Evolutionary conservation across 2,888 invertebrate genomes (phyloP), one percentile per base, ranked within the genome.

Genomic region (Podotricha telesiphe): DNA sequence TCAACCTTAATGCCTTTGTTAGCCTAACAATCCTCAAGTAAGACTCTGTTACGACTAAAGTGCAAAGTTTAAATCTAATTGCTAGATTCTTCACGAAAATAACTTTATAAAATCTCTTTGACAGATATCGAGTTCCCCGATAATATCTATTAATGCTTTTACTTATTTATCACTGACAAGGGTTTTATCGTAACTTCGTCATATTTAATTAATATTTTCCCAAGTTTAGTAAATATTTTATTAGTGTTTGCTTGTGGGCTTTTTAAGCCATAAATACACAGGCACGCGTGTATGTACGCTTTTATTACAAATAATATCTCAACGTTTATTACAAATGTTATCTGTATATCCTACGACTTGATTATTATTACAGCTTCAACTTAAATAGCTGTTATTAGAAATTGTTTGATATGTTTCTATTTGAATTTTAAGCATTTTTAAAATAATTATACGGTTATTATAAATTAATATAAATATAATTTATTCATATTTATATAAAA

Each of bases 1-100:
- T 37, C 34, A 55, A 34, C 11, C 55, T 28, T 64, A 59, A 67
- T 67, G 37, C 20, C 53, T 45, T 53, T 64, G 34, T 67, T 61
- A 40, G 63, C 13, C 53, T 58, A 64, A 58, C 45, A 48, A 56
- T 58, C 56, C 28, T 4, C 17, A 63, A 47, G 61, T 47, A 17
- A 61, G 45, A 61, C n/a, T 42, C 22, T 45, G 47, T 61, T 45
- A 61, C 11, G 11, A 5, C 22, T 28, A 17, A 61, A 61, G 61
- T 58, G 58, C 42, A 40, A 58, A 58, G 58, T 58, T 58, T 42
- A 42, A 58, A 58, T 58, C 20, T 58, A 42, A 58, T 40, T 42
- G 42, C 19, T 20, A 42, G 17, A 37, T 34, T 55, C 55, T 55
- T 34, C 55, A 37, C 34, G 55, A 55, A 55, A 34, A 55, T 55